These are phyloP conservation scores for Apeltes quadracus DNA, from an alignment of 2,113 vertebrate genomes.

Conservation along the genomic window DNA sequence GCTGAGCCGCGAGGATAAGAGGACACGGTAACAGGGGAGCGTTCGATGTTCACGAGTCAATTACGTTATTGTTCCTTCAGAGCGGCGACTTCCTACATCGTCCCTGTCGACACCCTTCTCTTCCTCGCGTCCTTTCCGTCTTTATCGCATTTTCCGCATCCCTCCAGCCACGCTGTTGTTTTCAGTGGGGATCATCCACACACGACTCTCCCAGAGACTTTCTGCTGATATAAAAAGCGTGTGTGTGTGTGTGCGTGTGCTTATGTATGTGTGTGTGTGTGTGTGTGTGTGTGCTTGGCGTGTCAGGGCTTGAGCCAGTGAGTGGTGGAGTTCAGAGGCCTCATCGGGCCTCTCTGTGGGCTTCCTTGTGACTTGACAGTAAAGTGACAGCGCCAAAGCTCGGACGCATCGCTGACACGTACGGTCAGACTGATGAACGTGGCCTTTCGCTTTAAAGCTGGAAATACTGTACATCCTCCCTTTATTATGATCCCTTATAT, in stretches of 20 bases:
- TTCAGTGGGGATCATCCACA: conserved; percentile 10
- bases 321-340: conserved; percentile 79
- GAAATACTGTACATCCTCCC: conserved; percentile 21
- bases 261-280: conserved; percentile 22
- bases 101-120: conserved; percentile 26
- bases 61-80: conserved; percentile 72
- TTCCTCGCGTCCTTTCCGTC: conserved; percentile 14
- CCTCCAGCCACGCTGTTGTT: neutral
- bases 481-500: conserved; percentile 9
- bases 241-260: conserved; percentile 17
- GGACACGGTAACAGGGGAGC: conserved; percentile 68
- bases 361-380: conserved; percentile 63
- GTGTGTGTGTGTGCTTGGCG: conserved; percentile 38
- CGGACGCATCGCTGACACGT: conserved; percentile 60
- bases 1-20: conserved; percentile 74
- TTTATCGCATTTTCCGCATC: conserved; percentile 39
- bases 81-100: conserved; percentile 58
- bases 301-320: conserved; percentile 73
- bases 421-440: conserved; percentile 60
- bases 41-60: conserved; percentile 67
- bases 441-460: conserved; percentile 41
- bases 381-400: conserved; percentile 61
- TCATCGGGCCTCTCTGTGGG: conserved; percentile 71
- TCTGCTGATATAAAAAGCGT: too few species aligned
- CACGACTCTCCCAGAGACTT: neutral